phyloP scores from a whole-genome alignment of 2,888 invertebrate species.

The Apodemia hepburni region DNA sequence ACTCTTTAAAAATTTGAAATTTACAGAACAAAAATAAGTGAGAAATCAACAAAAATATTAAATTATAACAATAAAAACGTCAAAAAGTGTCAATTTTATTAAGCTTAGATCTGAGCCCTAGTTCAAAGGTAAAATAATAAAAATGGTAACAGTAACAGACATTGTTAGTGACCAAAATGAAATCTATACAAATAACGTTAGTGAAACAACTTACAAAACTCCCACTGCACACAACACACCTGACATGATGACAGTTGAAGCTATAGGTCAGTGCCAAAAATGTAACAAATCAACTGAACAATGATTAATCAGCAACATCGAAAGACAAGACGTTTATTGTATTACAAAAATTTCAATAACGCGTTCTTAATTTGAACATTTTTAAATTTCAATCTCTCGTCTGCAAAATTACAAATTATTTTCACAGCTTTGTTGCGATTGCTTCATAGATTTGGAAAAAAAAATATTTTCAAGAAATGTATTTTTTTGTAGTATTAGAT shows the following conservation, averaged over 20 bases:
- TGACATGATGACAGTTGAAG: conserved; percentile 61
- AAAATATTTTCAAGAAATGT: not conserved
- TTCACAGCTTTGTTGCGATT: not conserved
- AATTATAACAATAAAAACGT: conserved; percentile 24
- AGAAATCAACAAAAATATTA: not conserved
- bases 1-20: no score
- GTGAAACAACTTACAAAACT: conserved; percentile 49
- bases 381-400: not conserved
- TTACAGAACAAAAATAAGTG: no score
- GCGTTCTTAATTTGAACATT: not conserved
- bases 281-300: conserved; percentile 29
- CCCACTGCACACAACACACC: conserved; percentile 53
- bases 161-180: conserved; percentile 15
- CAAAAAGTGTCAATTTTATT: not conserved
- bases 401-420: not conserved
- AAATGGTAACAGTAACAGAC: conserved; percentile 32
- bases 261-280: conserved; percentile 64
- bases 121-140: conserved; percentile 13
- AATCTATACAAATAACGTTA: conserved; percentile 3
- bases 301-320: conserved; percentile 22
- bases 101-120: not conserved
- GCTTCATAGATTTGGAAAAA: not conserved
- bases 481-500: not conserved
- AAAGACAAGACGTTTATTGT: not conserved
- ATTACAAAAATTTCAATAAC: not conserved